Base-by-base conservation (phyloP, 2,888 invertebrate species). In the Ecliptopera silaceata region DNA sequence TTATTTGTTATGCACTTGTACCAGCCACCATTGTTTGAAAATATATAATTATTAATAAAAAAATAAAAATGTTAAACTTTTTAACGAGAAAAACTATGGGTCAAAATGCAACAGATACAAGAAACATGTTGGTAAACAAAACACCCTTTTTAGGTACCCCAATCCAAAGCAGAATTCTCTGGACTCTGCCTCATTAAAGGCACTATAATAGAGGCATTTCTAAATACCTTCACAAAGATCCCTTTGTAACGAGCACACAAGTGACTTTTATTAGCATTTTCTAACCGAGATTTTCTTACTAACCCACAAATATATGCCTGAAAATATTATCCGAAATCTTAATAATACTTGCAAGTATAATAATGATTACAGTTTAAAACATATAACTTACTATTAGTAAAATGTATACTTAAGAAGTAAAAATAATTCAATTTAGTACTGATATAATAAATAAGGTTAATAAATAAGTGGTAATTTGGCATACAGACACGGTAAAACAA, bases 251-350 rank as follows among this genome's bases (percentile, higher is more conserved):
- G 36, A 17, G 38, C 17, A 45, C 58, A 38, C 46, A 10, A 46
- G 49, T 58, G 42, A 54, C 58, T 44, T 46, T 53, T 15, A 39
- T 53, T 53, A 42, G 44, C 43, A 52, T 52, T 36, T 44, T 57
- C 43, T 49, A 48, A 31, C 56, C 32, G 54, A 53, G 49, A 50
- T 59, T 59, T 59, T 53, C 29, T 36, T 42, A 53, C 22, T 46
- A 13, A 41, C 32, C 51, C 51, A 15, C 42, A 45, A n/a, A 15
- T 49, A 55, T 15, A 31, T 31, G 38, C 18, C n/a, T n/a, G n/a
- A n/a, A n/a, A n/a, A n/a, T n/a, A n/a, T n/a, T n/a, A n/a, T n/a
- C n/a, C n/a, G n/a, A n/a, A n/a, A n/a, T n/a, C n/a, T n/a, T n/a
- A n/a, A n/a, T n/a, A n/a, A n/a, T n/a, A n/a, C n/a, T n/a, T n/a